Percentiles rank a stretch among this genome's conserved stretches.
These are phyloP conservation scores for Chrysotoxum bicinctum DNA, from an alignment of 2,888 invertebrate genomes.

Conservation along the genomic window DNA sequence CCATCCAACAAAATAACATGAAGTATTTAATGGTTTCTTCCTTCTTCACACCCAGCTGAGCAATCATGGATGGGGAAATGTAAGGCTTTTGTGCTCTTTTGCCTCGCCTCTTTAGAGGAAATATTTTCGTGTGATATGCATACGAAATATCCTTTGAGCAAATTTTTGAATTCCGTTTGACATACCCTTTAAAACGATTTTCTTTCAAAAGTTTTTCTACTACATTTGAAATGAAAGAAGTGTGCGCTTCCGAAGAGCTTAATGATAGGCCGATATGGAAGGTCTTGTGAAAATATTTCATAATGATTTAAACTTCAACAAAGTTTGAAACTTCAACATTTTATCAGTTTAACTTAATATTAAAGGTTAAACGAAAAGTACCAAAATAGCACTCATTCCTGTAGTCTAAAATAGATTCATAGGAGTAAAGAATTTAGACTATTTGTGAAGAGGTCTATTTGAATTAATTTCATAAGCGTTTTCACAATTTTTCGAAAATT, in stretches of 20 bases:
- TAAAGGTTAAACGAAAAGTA: no score
- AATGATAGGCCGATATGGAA: neutral
- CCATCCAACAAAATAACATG: constrained; percentile 28
- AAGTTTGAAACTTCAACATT: no score
- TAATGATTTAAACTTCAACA: no score
- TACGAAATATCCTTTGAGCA: neutral
- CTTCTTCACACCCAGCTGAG: constrained; percentile 13
- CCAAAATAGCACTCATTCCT: no score
- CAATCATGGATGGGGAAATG: neutral
- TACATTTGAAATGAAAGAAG: neutral
- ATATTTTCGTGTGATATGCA: neutral
- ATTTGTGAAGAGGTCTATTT: no score
- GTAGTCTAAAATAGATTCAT: no score
- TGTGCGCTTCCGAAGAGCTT: neutral
- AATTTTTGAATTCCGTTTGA: constrained; percentile 20
- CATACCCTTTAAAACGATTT: constrained; percentile 46
- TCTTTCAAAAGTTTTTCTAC: constrained; percentile 10
- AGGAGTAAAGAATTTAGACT: no score
- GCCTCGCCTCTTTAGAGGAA: neutral
- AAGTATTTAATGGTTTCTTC: constrained; percentile 1
- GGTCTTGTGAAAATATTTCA: no score
- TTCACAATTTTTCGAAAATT: no score
- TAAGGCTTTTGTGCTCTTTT: neutral
- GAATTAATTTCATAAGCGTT: no score
- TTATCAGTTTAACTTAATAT: no score